phyloP scores from a whole-genome alignment of 2,797 vertebrate species.

The Tamandua tetradactyla region DNA sequence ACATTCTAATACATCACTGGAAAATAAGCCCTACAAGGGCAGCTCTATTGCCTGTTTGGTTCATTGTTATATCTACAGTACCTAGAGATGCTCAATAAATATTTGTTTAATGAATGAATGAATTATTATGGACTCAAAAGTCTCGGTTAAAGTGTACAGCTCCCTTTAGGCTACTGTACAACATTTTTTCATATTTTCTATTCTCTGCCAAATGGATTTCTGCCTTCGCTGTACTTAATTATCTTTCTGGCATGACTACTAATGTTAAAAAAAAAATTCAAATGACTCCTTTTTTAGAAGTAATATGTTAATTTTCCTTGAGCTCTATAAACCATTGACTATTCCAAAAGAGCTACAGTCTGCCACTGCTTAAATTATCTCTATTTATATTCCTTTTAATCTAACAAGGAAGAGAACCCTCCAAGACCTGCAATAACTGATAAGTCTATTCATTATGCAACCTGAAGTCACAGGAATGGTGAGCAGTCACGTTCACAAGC shows the following conservation, averaged over 20 bases:
- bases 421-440: slow-evolving; percentile 35
- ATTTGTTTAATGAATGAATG: background rate
- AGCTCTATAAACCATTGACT: background rate
- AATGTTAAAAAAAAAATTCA: slow-evolving; percentile 20
- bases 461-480: background rate
- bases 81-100: background rate
- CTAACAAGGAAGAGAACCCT: slow-evolving; percentile 25
- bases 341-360: slow-evolving; percentile 12
- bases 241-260: slow-evolving; percentile 7
- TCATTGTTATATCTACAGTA: background rate
- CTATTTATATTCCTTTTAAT: slow-evolving; percentile 62
- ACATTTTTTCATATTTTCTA: background rate
- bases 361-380: background rate
- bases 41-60: background rate
- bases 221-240: slow-evolving; percentile 36
- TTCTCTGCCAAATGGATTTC: slow-evolving; percentile 1
- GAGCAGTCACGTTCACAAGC: background rate
- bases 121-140: background rate
- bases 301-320: slow-evolving; percentile 19
- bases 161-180: background rate
- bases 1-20: background rate
- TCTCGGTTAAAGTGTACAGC: background rate
- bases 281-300: slow-evolving; percentile 45
- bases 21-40: background rate
- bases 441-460: slow-evolving; percentile 27